Conservation (phyloP, 1,140 invertebrate genomes). For the Drosophila aff. region DNA sequence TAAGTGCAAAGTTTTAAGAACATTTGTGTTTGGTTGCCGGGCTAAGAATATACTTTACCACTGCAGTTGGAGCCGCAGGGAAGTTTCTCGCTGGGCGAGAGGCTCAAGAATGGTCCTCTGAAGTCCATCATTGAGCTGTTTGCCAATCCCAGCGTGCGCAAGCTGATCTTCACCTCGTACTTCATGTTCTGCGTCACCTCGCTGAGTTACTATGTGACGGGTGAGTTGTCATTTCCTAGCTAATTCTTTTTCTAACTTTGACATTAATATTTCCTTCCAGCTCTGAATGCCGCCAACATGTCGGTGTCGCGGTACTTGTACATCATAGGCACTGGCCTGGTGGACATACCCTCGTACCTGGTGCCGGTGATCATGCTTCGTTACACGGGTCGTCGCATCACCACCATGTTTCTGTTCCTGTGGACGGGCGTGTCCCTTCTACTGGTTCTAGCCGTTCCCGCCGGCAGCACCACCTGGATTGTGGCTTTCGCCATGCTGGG, state of each 20-base stretch:
- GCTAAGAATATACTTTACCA: background rate
- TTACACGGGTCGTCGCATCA: slow-evolving; percentile 84
- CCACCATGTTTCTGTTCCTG: slow-evolving; percentile 84
- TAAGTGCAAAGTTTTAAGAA: slow-evolving; percentile 43
- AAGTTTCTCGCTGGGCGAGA: slow-evolving; percentile 48
- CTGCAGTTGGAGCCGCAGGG: slow-evolving; percentile 47
- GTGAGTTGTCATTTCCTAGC: slow-evolving; percentile 24
- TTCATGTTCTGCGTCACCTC: slow-evolving; percentile 86
- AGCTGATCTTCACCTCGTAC: slow-evolving; percentile 81
- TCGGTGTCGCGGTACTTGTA: slow-evolving; percentile 86
- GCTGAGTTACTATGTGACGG: slow-evolving; percentile 86
- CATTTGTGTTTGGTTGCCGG: slow-evolving; percentile 21
- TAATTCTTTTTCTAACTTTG: background rate
- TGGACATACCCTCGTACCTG: slow-evolving; percentile 86
- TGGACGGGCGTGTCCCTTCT: slow-evolving; percentile 85
- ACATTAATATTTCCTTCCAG: slow-evolving; percentile 49
- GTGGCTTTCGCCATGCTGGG: slow-evolving; percentile 87
- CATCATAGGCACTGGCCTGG: slow-evolving; percentile 85
- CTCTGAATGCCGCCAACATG: slow-evolving; percentile 86
- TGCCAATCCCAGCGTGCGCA: slow-evolving; percentile 68
- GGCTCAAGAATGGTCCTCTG: slow-evolving; percentile 68
- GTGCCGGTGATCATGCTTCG: slow-evolving; percentile 85
- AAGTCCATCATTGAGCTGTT: slow-evolving; percentile 77
- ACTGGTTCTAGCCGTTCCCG: slow-evolving; percentile 84
- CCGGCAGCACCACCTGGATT: slow-evolving; percentile 74